Evolutionary conservation across 2,888 invertebrate genomes (phyloP).

Genomic region (Andrena flavipes): DNA sequence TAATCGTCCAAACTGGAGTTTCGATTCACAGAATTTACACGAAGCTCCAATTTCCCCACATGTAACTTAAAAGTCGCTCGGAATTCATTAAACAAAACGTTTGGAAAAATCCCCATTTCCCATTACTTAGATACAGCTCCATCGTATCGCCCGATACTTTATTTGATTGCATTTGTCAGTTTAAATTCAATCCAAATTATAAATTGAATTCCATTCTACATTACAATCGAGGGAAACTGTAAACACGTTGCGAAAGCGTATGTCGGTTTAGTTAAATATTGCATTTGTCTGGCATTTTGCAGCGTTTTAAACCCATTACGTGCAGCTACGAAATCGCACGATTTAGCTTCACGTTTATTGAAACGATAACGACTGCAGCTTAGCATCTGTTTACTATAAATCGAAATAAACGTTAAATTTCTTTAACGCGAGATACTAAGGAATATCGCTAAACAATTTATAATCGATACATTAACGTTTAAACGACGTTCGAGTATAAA

Average conservation of each 20-base stretch:
- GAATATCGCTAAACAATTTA: too few relatives aligned
- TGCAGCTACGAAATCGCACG: background rate
- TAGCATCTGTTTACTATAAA: background rate
- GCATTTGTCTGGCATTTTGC: slow-evolving; percentile 2
- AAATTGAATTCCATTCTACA: slow-evolving; percentile 8
- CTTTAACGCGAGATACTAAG: too few relatives aligned
- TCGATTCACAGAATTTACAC: background rate
- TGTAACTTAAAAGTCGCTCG: background rate
- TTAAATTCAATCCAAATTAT: slow-evolving; percentile 1
- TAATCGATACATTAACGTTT: too few relatives aligned
- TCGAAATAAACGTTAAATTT: background rate
- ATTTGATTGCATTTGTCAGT: background rate
- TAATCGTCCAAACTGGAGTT: too few relatives aligned
- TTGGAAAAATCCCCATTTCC: background rate
- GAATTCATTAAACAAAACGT: background rate
- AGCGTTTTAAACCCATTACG: slow-evolving; percentile 4
- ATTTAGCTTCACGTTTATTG: background rate
- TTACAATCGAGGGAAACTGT: slow-evolving; percentile 4
- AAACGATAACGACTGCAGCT: background rate
- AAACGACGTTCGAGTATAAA: too few relatives aligned
- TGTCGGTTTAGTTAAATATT: slow-evolving; percentile 15
- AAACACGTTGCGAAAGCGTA: background rate
- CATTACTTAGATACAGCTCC: background rate
- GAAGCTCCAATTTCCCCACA: background rate
- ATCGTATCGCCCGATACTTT: background rate